Conservation (phyloP, 2,113 vertebrate species). For the Xiphophorus couchianus region DNA sequence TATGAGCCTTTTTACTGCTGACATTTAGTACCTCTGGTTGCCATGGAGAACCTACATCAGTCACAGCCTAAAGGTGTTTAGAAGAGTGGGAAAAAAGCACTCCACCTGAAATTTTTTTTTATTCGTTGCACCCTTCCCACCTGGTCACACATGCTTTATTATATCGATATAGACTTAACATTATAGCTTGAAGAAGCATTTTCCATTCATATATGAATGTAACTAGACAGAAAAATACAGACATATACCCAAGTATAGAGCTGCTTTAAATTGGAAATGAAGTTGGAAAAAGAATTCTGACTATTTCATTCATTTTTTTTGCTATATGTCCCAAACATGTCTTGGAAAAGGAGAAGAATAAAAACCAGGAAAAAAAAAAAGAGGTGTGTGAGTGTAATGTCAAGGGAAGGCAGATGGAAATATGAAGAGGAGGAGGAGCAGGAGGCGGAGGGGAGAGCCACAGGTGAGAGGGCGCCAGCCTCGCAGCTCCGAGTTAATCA, state of each 20-base stretch:
- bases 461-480: slow-evolving; percentile 66
- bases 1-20: slow-evolving; percentile 28
- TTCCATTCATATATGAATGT: background rate
- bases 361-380: slow-evolving; percentile 18
- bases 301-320: background rate
- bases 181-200: slow-evolving; percentile 22
- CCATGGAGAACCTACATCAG: slow-evolving; percentile 52
- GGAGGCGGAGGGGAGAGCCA: slow-evolving; percentile 49
- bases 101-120: slow-evolving; percentile 17
- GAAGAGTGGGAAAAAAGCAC: background rate
- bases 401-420: slow-evolving; percentile 40
- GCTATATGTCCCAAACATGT: background rate
- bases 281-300: too few relatives aligned
- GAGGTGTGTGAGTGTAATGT: slow-evolving; percentile 15
- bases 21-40: slow-evolving; percentile 32
- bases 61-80: slow-evolving; percentile 30
- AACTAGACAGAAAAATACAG: background rate
- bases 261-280: background rate
- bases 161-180: slow-evolving; percentile 46
- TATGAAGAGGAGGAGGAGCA: slow-evolving; percentile 7
- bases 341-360: background rate
- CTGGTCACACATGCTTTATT: slow-evolving; percentile 37
- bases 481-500: slow-evolving; percentile 69
- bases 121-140: slow-evolving; percentile 2
- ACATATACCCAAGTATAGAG: background rate